Base-by-base conservation (phyloP, 2,113 vertebrate species). In the Solea senegalensis region DNA sequence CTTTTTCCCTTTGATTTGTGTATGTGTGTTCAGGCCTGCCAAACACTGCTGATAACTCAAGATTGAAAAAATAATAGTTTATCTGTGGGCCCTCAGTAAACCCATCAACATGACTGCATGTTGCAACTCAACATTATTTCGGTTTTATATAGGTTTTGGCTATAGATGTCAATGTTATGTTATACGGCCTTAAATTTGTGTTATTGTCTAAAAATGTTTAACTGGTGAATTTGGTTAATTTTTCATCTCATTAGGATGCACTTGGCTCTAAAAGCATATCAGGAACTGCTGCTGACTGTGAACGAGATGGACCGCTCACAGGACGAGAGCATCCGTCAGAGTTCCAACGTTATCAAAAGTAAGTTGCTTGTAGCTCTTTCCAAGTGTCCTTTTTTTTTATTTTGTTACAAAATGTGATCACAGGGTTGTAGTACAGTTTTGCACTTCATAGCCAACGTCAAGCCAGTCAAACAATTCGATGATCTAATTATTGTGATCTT, bases 281-380 rank as follows among this genome's bases (percentile, higher is more conserved):
- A 98, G 89, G 98, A 99, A 71, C 92, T 99, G 66, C 92, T 99
- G 86, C 89, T 93, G 11, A 99, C 96, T 0, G 85, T 99, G 53
- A 95, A 97, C 50, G 96, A 97, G 92, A 99, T 99, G 96, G 97
- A 99, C 78, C 80, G 63, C 4, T 96, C 93, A 0, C 91, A 91
- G 0, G 95, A 97, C 15, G 94, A 92, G 78, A 92, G 91, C 3
- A 95, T 98, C 80, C 89, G 92, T 44, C 94, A 98, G 83, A 97
- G 97, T 76, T 94, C 95, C 67, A 95, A 88, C 9, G 92, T 99
- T 77, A 95, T 99, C 77, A 98, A 99, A 88, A 97, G 98, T 99
- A 90, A 94, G 94, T 75, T 28, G 15, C 28, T 54, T 1, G 11
- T 27, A 9, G 27, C 5, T 28, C 9, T 9, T n/a, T 2, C 45